Conservation (phyloP, 1,140 invertebrate genomes). For the Conus betulinus region DNA sequence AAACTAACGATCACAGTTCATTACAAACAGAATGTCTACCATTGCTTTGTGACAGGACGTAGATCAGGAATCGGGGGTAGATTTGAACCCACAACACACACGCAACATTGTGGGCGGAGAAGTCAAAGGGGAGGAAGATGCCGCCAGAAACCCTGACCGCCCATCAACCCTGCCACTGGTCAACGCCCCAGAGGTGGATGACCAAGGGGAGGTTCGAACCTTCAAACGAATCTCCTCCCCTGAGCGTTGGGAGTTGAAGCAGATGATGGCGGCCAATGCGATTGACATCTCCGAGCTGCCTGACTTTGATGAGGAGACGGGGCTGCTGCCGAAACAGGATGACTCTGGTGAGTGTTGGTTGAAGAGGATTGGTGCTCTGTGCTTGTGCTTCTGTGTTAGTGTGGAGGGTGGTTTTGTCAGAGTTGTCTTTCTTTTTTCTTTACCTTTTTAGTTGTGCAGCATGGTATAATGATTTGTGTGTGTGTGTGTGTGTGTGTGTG, state of each 20-base stretch:
- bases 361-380: background rate
- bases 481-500: conserved; percentile 4
- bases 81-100: conserved; percentile 87
- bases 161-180: conserved; percentile 68
- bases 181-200: conserved; percentile 64
- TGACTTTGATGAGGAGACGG: conserved; percentile 79
- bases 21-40: no score
- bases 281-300: conserved; percentile 77
- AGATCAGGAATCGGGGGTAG: conserved; percentile 94
- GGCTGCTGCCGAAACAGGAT: conserved; percentile 77
- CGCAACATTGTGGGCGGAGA: conserved; percentile 56
- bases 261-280: conserved; percentile 88
- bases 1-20: no score
- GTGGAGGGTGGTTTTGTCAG: no score
- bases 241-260: conserved; percentile 85
- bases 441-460: no score
- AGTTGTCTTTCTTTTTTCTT: background rate
- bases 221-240: conserved; percentile 93
- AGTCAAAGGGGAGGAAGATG: conserved; percentile 54
- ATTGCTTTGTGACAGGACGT: conserved; percentile 83
- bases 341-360: conserved; percentile 60
- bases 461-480: no score
- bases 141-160: conserved; percentile 75
- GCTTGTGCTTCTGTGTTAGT: no score
- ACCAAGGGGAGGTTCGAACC: conserved; percentile 90